Base-by-base conservation (phyloP, 1,140 invertebrate genomes). In the Drosophila sproati region DNA sequence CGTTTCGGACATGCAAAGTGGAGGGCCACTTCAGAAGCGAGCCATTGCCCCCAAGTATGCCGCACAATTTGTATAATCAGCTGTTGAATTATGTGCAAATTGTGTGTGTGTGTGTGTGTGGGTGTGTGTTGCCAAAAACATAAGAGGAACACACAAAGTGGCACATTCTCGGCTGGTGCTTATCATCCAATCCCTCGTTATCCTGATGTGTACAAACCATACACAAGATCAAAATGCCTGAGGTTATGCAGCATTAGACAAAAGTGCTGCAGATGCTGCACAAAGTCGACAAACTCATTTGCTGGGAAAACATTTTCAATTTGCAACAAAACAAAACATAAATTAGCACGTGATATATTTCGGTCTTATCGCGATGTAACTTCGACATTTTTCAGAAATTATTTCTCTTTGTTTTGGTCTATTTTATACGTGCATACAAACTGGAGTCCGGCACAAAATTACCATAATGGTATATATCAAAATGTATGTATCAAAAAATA, bases 331-430 rank as follows among this genome's bases (percentile, higher is more conserved):
- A 52, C 50, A 34, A 87, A 70, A 82, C 79, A 88, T 89, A 76
- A 85, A 85, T 88, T 88, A 85, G 82, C 85, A 88, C 85, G 85
- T 88, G 83, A 88, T 88, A 83, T 77, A 83, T 82, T 77, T 83
- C 41, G 55, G 31, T 29, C 37, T 77, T 88, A 88, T 87, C 83
- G 62, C 55, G 73, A 82, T 83, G 66, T 32, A 43, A 66, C 78
- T 86, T 87, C 75, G 74, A 66, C 71, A 86, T 87, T 85, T 77
- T 80, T 82, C 77, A 79, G 52, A 57, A 76, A 61, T 64, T 69
- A 67, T 82, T 60, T 78, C 54, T n/a, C 3, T 54, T 62, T 8
- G 45, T 52, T 28, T 10, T 54, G 41, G 48, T 47, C 28, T 28
- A 51, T 52, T 61, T 78, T 55, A 50, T 45, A 55, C 35, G 43